Evolutionary conservation across 1,140 invertebrate species (phyloP), one percentile per base, ranked within the genome.

Genomic region (Chironomus striatipennis): DNA sequence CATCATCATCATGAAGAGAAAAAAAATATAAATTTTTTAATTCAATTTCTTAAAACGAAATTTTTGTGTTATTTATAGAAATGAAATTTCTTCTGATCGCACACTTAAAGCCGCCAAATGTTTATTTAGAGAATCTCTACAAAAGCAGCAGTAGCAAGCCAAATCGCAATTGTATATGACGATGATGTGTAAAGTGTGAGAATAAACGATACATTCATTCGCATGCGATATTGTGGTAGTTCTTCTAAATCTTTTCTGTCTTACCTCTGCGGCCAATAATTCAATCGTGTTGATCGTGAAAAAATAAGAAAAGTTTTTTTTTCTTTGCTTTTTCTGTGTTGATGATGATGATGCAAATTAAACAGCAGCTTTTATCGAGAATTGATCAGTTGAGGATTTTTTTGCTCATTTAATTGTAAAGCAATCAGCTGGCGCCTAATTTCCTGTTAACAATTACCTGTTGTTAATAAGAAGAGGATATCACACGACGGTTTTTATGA

Each of bases 91-190:
- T 34, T 34, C 24, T 34, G 24, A 34, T 34, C 24, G 24, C 24
- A 34, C 24, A 34, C 24, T 34, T 34, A 34, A 34, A 34, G 24
- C 47, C 47, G 47, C 47, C 47, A 57, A 57, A 57, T 57, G 47
- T 57, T 57, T 57, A 57, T 57, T 57, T 57, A 57, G 47, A n/a
- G 47, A n/a, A 57, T n/a, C n/a, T 57, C n/a, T 12, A 57, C 47
- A 15, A 57, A 57, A 57, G n/a, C 12, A 57, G n/a, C 12, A 57
- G 12, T n/a, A 57, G 5, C 47, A n/a, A 57, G n/a, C 5, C 5
- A 47, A 15, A 47, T 47, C 43, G 43, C 8, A 57, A 57, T 34
- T 2, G 24, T 34, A 34, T 34, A 34, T 34, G 24, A 34, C 24
- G 24, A 34, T n/a, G 47, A 57, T 57, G 47, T 57, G 47, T n/a